A percentile compares a stretch with the other conserved stretches of the same genome.
Evolutionary conservation across 2,888 invertebrate genomes (phyloP).

Genomic region (Lasioglossum vierecki): DNA sequence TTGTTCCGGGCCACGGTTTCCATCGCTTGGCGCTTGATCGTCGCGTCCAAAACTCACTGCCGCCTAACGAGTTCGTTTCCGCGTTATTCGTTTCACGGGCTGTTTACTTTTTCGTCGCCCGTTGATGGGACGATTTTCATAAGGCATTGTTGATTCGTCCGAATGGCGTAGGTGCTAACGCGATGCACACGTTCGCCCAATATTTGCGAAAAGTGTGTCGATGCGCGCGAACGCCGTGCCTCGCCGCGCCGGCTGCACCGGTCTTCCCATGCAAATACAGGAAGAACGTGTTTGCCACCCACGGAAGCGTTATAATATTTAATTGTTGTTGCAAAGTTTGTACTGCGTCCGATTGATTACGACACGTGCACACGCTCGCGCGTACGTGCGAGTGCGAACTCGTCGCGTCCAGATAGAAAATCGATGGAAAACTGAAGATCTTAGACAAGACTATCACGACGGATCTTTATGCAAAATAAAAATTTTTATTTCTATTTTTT

Average conservation of each 20-base stretch:
- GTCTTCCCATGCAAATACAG: slow-evolving; percentile 50
- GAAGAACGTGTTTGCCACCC: slow-evolving; percentile 50
- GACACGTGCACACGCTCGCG: neutral
- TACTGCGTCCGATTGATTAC: slow-evolving; percentile 29
- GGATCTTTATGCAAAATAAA: neutral
- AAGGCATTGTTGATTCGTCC: slow-evolving; percentile 61
- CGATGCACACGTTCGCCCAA: slow-evolving; percentile 80
- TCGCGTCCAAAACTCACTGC: neutral
- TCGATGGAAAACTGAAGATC: neutral
- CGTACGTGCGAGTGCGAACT: neutral
- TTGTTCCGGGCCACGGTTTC: too few species aligned
- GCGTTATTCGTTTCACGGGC: slow-evolving; percentile 32
- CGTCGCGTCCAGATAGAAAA: neutral
- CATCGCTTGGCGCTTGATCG: neutral
- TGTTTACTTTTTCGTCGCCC: slow-evolving; percentile 35
- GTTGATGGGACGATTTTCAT: slow-evolving; percentile 57
- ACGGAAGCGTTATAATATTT: slow-evolving; percentile 63
- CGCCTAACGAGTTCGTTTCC: slow-evolving; percentile 11
- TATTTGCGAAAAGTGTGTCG: slow-evolving; percentile 79
- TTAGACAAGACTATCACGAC: neutral
- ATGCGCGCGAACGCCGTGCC: slow-evolving; percentile 32
- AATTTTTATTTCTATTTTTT: too few species aligned
- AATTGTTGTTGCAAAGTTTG: slow-evolving; percentile 48
- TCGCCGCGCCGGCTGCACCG: slow-evolving; percentile 20
- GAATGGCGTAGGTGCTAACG: slow-evolving; percentile 62